A percentile compares a stretch with the other conserved stretches of the same genome.
These are phyloP conservation scores for Sinohyriopsis cumingii DNA, from an alignment of 2,888 invertebrate species.

Conservation along the genomic window DNA sequence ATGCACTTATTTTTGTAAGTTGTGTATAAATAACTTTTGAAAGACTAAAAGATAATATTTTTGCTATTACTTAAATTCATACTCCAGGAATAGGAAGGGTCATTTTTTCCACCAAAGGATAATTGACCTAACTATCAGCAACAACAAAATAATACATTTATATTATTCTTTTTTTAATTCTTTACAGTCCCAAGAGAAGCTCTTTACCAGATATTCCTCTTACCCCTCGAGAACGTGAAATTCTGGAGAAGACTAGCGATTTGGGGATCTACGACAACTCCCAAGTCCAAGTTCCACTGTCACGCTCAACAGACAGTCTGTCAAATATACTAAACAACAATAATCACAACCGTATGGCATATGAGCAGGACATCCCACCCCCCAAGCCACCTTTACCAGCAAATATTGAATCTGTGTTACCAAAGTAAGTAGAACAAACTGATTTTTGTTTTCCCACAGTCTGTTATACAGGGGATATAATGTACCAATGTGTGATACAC, in stretches of 20 bases:
- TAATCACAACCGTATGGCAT: slow-evolving; percentile 33
- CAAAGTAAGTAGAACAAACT: slow-evolving; percentile 34
- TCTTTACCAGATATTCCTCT: slow-evolving; percentile 71
- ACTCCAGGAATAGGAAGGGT: no score
- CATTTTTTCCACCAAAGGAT: no score
- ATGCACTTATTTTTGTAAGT: no score
- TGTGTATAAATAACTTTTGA: no score
- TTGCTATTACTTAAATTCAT: no score
- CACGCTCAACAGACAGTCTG: slow-evolving; percentile 64
- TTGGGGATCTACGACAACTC: slow-evolving; percentile 58
- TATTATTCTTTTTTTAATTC: background rate
- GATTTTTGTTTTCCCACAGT: background rate
- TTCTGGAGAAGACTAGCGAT: slow-evolving; percentile 68
- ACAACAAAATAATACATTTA: background rate
- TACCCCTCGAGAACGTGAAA: slow-evolving; percentile 69
- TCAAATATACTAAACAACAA: slow-evolving; percentile 34
- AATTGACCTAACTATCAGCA: no score
- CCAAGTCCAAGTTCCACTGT: slow-evolving; percentile 31
- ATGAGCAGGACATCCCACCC: slow-evolving; percentile 76
- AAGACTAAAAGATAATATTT: no score
- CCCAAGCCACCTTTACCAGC: slow-evolving; percentile 92
- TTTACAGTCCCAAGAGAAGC: slow-evolving; percentile 42
- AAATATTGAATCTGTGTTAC: slow-evolving; percentile 44
- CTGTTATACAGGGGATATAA: slow-evolving; percentile 1
- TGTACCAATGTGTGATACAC: background rate